Evolutionary conservation across 2,888 invertebrate genomes (phyloP).

Genomic region (Lymantria dispar): DNA sequence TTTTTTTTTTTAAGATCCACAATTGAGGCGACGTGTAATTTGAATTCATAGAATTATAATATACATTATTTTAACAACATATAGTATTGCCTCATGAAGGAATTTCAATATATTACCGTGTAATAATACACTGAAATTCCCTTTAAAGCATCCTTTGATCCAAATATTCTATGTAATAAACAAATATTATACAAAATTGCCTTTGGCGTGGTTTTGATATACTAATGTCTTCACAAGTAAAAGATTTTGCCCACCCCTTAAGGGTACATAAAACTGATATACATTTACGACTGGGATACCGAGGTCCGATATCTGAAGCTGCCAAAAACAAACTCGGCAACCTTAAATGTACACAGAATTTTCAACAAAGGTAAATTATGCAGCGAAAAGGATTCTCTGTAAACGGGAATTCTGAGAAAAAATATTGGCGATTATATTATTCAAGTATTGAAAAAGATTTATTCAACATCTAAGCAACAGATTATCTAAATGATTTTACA

Average conservation of each 20-base stretch:
- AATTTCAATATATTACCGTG: too few relatives aligned
- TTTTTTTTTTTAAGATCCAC: too few relatives aligned
- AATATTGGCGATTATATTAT: not conserved
- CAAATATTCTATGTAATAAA: conserved; percentile 2
- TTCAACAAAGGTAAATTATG: conserved; percentile 17
- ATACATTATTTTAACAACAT: too few relatives aligned
- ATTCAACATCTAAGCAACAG: too few relatives aligned
- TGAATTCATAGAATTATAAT: too few relatives aligned
- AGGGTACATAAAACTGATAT: not conserved
- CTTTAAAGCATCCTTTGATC: not conserved
- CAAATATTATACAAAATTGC: conserved; percentile 11
- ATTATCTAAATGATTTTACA: too few relatives aligned
- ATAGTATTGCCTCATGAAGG: too few relatives aligned
- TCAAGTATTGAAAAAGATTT: too few relatives aligned
- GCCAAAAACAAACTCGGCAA: conserved; percentile 29
- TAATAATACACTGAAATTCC: not conserved
- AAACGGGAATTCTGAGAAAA: not conserved
- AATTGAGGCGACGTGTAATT: too few relatives aligned
- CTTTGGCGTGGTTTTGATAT: conserved; percentile 12
- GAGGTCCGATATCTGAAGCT: conserved; percentile 17
- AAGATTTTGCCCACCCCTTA: conserved; percentile 9
- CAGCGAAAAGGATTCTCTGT: conserved; percentile 9
- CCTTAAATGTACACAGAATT: conserved; percentile 24
- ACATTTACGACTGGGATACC: too few relatives aligned
- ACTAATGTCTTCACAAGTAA: conserved; percentile 10